Evolutionary conservation across 2,797 vertebrate species (phyloP).

Genomic region (Micropoecilia bifurca): DNA sequence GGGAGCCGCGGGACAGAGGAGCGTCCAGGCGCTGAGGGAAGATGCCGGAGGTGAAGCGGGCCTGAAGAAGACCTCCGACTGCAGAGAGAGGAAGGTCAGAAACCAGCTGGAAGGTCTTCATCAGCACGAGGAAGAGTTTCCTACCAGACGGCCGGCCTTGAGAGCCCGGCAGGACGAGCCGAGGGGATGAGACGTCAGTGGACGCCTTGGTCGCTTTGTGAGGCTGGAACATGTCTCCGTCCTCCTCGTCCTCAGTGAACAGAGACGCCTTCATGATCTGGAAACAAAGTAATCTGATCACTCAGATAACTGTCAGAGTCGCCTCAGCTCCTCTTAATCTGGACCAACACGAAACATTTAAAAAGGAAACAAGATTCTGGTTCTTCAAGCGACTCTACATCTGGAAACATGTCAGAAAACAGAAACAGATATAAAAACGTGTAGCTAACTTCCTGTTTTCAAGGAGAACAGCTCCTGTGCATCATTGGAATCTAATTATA

Average conservation of each 20-base stretch:
- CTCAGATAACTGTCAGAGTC: background rate
- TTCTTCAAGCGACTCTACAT: background rate
- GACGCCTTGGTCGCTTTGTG: constrained; percentile 70
- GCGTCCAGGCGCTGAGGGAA: constrained; percentile 69
- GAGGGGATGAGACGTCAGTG: constrained; percentile 83
- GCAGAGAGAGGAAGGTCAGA: background rate
- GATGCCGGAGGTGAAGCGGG: constrained; percentile 79
- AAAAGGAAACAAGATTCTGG: background rate
- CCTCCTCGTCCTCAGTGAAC: constrained; percentile 89
- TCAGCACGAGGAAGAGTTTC: background rate
- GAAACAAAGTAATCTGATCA: background rate
- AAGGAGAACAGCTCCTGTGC: too few species aligned
- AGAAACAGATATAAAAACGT: too few species aligned
- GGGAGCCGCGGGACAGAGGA: constrained; percentile 30
- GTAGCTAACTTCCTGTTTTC: too few species aligned
- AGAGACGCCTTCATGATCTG: constrained; percentile 98
- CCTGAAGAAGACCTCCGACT: constrained; percentile 88
- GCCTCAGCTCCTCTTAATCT: background rate
- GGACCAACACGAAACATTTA: background rate
- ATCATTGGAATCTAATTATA: too few species aligned
- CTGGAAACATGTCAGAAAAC: background rate
- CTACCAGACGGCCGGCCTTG: constrained; percentile 65
- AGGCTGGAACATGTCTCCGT: constrained; percentile 82
- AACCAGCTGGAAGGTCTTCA: background rate
- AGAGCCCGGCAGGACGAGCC: constrained; percentile 75